Evolutionary conservation across 2,797 vertebrate species (phyloP).

Genomic region (Phalanger gymnotis): DNA sequence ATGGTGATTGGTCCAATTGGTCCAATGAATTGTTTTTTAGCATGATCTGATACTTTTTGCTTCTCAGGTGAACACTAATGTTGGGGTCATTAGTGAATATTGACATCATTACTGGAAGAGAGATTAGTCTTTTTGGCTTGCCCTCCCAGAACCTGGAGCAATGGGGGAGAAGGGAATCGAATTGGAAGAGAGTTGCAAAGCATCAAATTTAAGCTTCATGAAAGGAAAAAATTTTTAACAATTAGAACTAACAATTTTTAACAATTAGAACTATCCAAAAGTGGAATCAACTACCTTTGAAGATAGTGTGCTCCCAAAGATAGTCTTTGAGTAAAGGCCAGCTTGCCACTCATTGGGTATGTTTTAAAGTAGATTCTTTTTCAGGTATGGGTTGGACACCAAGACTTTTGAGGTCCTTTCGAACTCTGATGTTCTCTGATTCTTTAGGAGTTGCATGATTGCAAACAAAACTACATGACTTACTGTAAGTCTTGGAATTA

Average conservation of each 20-base stretch:
- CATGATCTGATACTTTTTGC: constrained; percentile 73
- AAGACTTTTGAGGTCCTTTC: neutral
- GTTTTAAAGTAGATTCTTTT: neutral
- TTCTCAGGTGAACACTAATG: constrained; percentile 34
- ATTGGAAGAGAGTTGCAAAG: neutral
- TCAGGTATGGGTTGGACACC: neutral
- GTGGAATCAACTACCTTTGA: neutral
- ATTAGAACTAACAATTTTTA: neutral
- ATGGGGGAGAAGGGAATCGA: neutral
- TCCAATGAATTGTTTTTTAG: constrained; percentile 64
- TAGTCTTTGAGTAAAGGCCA: neutral
- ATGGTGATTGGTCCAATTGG: constrained; percentile 78
- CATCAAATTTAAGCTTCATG: neutral
- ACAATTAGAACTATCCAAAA: neutral
- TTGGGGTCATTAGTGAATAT: constrained; percentile 1
- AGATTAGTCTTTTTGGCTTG: neutral
- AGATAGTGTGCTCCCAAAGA: neutral
- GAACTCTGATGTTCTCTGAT: neutral
- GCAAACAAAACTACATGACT: neutral
- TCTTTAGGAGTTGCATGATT: neutral
- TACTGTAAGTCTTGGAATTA: neutral
- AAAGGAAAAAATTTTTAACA: neutral
- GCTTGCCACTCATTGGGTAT: neutral
- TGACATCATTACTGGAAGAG: neutral
- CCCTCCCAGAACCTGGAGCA: no score